phyloP scores from a whole-genome alignment of 2,113 vertebrate species.

The Junco hyemalis region DNA sequence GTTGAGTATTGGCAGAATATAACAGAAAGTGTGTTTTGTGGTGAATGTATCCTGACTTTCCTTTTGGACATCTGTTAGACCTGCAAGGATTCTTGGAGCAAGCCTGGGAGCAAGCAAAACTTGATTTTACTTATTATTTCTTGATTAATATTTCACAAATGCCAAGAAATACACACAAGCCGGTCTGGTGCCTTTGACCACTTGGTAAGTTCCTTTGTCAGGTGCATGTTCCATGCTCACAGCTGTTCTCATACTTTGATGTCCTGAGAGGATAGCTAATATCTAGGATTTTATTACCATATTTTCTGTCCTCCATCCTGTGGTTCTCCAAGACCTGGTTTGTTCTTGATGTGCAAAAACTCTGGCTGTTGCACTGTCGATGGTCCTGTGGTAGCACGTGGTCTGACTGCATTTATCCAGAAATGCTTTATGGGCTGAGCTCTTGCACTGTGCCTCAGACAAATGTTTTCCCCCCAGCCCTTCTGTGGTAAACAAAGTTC shows the following conservation, averaged over 20 bases:
- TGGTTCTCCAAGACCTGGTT: neutral
- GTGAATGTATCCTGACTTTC: neutral
- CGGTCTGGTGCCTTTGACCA: neutral
- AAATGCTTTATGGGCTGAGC: neutral
- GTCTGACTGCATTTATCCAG: neutral
- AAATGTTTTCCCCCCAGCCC: neutral
- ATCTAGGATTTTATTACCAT: neutral
- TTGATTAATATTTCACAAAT: neutral
- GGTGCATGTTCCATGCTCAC: neutral
- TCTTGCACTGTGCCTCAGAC: neutral
- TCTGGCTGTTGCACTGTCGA: accelerated
- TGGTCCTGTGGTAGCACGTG: accelerated
- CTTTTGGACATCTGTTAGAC: neutral
- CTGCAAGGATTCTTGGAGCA: neutral
- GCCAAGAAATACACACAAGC: neutral
- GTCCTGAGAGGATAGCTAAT: neutral
- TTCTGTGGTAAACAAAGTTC: neutral
- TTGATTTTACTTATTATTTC: neutral
- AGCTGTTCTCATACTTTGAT: neutral
- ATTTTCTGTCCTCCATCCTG: neutral
- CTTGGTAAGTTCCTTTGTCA: neutral
- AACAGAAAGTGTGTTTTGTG: neutral
- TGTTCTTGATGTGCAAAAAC: neutral
- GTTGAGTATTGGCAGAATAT: neutral
- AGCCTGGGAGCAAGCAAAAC: neutral